Conservation (phyloP, 2,888 invertebrate species). For the Horisme vitalbata region DNA sequence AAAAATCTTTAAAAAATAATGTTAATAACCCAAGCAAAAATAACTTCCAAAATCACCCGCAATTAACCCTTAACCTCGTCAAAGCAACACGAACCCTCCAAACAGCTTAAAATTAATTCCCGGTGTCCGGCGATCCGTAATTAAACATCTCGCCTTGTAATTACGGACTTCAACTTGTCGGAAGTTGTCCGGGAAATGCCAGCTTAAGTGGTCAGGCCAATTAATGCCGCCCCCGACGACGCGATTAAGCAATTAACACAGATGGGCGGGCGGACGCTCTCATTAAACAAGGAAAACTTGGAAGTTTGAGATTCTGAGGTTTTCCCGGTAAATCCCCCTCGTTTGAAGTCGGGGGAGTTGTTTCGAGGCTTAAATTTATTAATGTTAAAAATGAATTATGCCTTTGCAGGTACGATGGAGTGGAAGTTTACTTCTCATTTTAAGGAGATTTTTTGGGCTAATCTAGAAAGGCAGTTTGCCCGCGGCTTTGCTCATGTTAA, state of each 20-base stretch:
- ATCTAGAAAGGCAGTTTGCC: too few species aligned
- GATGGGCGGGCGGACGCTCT: constrained; percentile 73
- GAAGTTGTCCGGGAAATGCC: constrained; percentile 63
- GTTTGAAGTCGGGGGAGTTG: constrained; percentile 41
- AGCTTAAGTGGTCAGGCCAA: constrained; percentile 77
- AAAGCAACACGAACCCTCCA: constrained; percentile 54
- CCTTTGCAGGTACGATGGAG: too few species aligned
- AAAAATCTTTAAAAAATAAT: not conserved
- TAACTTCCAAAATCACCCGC: constrained; percentile 12
- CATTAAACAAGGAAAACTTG: constrained; percentile 62
- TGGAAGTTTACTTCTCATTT: too few species aligned
- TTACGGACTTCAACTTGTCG: constrained; percentile 70
- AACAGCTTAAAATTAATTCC: constrained; percentile 69
- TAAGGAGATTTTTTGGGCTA: too few species aligned
- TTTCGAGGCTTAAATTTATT: constrained; percentile 35
- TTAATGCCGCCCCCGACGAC: constrained; percentile 70
- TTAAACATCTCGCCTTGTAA: constrained; percentile 81
- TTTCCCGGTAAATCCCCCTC: constrained; percentile 38
- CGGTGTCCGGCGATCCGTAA: constrained; percentile 70
- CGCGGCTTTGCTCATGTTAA: too few species aligned
- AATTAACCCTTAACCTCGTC: constrained; percentile 37
- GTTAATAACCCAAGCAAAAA: not conserved
- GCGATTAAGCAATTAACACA: constrained; percentile 81
- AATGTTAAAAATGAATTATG: constrained; percentile 34
- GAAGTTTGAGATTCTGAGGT: constrained; percentile 54